These are phyloP conservation scores for Trichogramma pretiosum DNA, from an alignment of 1,140 invertebrate genomes.

Conservation along the genomic window DNA sequence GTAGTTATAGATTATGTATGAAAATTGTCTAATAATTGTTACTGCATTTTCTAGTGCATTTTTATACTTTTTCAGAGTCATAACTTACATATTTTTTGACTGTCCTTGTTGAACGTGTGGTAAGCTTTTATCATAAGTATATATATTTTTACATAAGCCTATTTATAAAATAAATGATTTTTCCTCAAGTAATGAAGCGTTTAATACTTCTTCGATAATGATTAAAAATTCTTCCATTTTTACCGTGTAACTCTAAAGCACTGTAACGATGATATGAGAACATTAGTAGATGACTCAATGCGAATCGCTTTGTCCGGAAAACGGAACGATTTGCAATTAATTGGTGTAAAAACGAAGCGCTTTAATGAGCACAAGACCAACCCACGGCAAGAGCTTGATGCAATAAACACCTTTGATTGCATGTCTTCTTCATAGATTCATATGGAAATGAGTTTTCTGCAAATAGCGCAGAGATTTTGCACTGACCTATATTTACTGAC, in stretches of 20 bases:
- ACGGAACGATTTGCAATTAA: conserved; percentile 4
- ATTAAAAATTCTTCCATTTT: not conserved
- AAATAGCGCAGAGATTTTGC: not conserved
- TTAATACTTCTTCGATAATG: not conserved
- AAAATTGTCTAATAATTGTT: conserved; percentile 16
- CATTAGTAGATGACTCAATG: not conserved
- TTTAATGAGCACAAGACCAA: not conserved
- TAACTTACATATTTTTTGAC: conserved; percentile 25
- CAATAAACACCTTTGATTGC: conserved; percentile 23
- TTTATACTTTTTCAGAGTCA: conserved; percentile 15
- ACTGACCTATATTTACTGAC: not conserved
- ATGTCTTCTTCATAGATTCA: not conserved
- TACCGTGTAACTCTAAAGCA: not conserved
- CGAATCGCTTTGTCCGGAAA: not conserved
- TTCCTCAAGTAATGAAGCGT: not conserved
- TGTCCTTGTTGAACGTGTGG: conserved; percentile 19
- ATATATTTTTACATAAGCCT: conserved; percentile 27
- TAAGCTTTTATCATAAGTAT: conserved; percentile 23
- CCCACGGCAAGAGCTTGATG: conserved; percentile 21
- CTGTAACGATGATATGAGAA: not conserved
- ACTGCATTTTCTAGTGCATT: conserved; percentile 17
- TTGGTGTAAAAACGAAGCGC: not conserved
- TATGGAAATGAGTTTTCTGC: not conserved
- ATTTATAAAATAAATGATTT: conserved; percentile 21
- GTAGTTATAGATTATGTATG: conserved; percentile 6